phyloP scores from a whole-genome alignment of 2,888 invertebrate genomes.

The Phlogophora meticulosa region DNA sequence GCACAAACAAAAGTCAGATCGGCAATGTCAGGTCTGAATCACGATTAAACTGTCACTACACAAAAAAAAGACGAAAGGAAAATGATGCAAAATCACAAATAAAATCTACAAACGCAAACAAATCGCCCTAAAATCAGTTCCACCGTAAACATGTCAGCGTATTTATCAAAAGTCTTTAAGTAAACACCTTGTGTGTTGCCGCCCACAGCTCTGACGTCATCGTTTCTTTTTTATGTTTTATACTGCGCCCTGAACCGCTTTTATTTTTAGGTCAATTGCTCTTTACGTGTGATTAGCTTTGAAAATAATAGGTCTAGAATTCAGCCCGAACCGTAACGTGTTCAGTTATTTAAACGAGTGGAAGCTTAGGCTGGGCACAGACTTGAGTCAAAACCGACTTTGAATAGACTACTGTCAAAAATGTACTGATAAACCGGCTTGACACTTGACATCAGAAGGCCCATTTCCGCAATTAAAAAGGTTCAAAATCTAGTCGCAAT shows the following conservation, averaged over 20 bases:
- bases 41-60: conserved; percentile 2
- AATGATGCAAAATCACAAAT: conserved; percentile 1
- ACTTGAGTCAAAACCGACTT: neutral
- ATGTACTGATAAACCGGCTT: neutral
- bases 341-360: neutral
- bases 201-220: conserved; percentile 32
- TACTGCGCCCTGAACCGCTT: conserved; percentile 42
- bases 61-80: conserved; percentile 20
- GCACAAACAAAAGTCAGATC: neutral
- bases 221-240: conserved; percentile 46
- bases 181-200: conserved; percentile 40
- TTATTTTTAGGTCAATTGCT: conserved; percentile 69
- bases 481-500: no score
- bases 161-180: conserved; percentile 45
- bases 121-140: conserved; percentile 36
- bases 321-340: neutral
- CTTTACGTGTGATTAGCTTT: conserved; percentile 58
- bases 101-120: conserved; percentile 30
- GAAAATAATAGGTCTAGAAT: conserved; percentile 33
- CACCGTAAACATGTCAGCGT: conserved; percentile 38
- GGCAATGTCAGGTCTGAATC: neutral
- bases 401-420: neutral
- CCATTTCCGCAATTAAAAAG: no score
- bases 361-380: neutral
- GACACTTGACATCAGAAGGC: neutral